Conservation (phyloP, 1,140 invertebrate species). For the Pseudomyrmex gracilis region DNA sequence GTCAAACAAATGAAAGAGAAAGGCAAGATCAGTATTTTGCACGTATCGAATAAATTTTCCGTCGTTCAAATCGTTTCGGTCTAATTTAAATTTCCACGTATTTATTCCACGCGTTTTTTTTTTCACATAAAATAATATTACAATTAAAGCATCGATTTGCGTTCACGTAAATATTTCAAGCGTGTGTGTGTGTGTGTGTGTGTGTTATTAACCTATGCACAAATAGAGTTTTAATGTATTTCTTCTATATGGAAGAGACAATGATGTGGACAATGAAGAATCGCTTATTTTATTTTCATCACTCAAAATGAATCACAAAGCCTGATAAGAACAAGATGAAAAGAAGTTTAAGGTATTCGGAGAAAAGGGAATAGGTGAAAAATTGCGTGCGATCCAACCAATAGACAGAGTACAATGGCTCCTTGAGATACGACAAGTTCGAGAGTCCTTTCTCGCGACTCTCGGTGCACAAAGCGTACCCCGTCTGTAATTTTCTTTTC, state of each 20-base stretch:
- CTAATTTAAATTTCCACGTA: conserved; percentile 14
- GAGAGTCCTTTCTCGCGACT: conserved; percentile 53
- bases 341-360: conserved; percentile 34
- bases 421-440: conserved; percentile 66
- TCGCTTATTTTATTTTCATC: conserved; percentile 3
- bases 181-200: not conserved
- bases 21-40: not conserved
- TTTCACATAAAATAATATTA: conserved; percentile 8
- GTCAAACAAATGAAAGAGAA: not conserved
- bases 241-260: too few species aligned
- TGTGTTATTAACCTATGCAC: too few species aligned
- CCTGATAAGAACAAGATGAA: conserved; percentile 7
- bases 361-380: conserved; percentile 55
- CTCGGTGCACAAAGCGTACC: conserved; percentile 46
- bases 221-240: too few species aligned
- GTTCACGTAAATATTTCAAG: not conserved
- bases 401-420: conserved; percentile 63
- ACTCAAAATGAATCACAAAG: conserved; percentile 16
- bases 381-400: conserved; percentile 65
- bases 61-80: conserved; percentile 10
- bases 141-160: not conserved
- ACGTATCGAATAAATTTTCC: not conserved
- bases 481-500: conserved; percentile 61
- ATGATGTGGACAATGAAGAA: too few species aligned
- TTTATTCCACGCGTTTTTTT: not conserved